Evolutionary conservation across 2,888 invertebrate genomes (phyloP), one percentile per base, ranked within the genome.

Genomic region (Cinara cedri): DNA sequence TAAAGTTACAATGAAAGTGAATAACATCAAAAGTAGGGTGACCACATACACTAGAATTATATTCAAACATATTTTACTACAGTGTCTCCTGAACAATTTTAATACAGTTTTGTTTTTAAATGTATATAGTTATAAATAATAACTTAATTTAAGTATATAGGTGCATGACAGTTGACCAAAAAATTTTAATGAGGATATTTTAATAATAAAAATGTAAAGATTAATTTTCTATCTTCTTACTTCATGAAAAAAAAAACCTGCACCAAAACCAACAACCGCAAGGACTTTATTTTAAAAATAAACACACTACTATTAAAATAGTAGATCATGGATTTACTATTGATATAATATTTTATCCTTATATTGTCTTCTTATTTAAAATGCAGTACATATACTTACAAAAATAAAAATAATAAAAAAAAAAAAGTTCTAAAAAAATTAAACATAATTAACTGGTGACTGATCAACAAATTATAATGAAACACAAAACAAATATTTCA

Each of bases 111-210:
- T 51, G 16, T 54, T 26, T 16, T 19, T 54, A 3, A 71, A 24
- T 55, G n/a, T n/a, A n/a, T 21, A 21, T 57, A 42, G 19, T 55
- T 44, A 6, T 44, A n/a, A n/a, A n/a, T 71, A 8, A n/a, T 21
- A n/a, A 13, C n/a, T n/a, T n/a, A n/a, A n/a, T n/a, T n/a, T n/a
- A n/a, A n/a, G n/a, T n/a, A n/a, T n/a, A n/a, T n/a, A 42, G n/a
- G 74, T 75, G 63, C 65, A 75, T 65, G 74, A 75, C 74, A 75
- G 74, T 75, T 75, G 74, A 75, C 74, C 54, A 75, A 75, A 75
- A 75, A 75, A 44, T 63, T 51, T 4, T 42, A 54, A 16, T 42
- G 19, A 71, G 24, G 8, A 34, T 42, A 68, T n/a, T 51, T 26
- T 2, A 44, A 62, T 62, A 21, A 75, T 62, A 42, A 63, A n/a